Percentiles rank a stretch among this genome's conserved stretches.
Conservation (phyloP, 2,888 invertebrate genomes). For the Oasisia sp. region DNA sequence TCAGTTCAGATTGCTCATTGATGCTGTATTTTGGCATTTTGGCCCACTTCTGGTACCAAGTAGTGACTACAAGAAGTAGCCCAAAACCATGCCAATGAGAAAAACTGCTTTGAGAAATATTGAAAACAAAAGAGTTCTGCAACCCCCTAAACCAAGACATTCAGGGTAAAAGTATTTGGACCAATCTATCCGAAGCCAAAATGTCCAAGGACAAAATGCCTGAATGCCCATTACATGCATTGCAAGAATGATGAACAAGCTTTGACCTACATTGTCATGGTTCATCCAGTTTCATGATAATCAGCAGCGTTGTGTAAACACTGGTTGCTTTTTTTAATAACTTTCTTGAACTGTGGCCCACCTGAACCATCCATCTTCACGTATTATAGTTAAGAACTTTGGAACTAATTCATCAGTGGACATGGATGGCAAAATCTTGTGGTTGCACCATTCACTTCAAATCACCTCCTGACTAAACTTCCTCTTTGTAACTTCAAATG, state of each 20-base stretch:
- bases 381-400: not conserved
- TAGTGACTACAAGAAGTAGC: not conserved
- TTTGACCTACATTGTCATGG: not conserved
- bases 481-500: not conserved
- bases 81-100: not conserved
- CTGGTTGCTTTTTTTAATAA: not conserved
- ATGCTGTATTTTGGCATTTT: not conserved
- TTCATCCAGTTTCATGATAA: not conserved
- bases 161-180: not conserved
- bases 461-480: not conserved
- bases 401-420: not conserved
- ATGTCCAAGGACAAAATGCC: not conserved
- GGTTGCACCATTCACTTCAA: not conserved
- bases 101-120: slow-evolving; percentile 3
- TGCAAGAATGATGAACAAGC: not conserved
- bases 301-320: not conserved
- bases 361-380: not conserved
- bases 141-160: not conserved
- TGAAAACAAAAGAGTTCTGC: not conserved
- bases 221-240: not conserved
- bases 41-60: not conserved
- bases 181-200: not conserved
- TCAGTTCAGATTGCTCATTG: not conserved
- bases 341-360: not conserved
- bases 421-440: not conserved